These are phyloP conservation scores for Drosophila equinoxialis DNA, from an alignment of 1,140 invertebrate species.

Conservation along the genomic window DNA sequence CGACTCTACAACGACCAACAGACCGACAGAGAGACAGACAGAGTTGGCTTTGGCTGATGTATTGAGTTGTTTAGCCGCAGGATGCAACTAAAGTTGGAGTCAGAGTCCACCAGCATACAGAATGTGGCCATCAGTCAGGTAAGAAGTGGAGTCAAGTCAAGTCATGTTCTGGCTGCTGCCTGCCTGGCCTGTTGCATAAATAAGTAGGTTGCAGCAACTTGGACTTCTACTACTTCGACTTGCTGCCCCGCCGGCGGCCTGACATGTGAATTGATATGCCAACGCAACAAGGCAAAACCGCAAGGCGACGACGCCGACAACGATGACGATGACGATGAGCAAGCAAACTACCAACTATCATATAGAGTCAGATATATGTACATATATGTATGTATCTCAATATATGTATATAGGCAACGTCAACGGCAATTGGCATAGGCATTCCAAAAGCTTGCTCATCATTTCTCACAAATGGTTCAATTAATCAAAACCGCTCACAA, in stretches of 20 bases:
- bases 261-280: slow-evolving; percentile 78
- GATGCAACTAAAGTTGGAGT: slow-evolving; percentile 40
- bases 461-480: slow-evolving; percentile 74
- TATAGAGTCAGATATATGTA: neutral
- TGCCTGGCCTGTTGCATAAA: slow-evolving; percentile 68
- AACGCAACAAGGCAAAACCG: slow-evolving; percentile 67
- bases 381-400: slow-evolving; percentile 13
- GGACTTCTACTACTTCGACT: slow-evolving; percentile 6
- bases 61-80: slow-evolving; percentile 77
- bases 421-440: slow-evolving; percentile 61
- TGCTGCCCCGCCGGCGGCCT: slow-evolving; percentile 57
- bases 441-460: slow-evolving; percentile 61
- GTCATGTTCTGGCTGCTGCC: slow-evolving; percentile 14
- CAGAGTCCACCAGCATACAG: slow-evolving; percentile 33
- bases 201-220: slow-evolving; percentile 67
- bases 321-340: slow-evolving; percentile 14
- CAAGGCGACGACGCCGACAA: slow-evolving; percentile 23
- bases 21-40: too few relatives aligned
- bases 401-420: slow-evolving; percentile 24
- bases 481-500: slow-evolving; percentile 70
- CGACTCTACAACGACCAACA: neutral
- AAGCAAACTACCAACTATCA: slow-evolving; percentile 6
- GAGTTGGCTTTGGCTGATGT: slow-evolving; percentile 47
- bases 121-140: slow-evolving; percentile 72
- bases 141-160: slow-evolving; percentile 8